Base-by-base conservation (phyloP, 2,888 invertebrate genomes). In the Bibio marci region DNA sequence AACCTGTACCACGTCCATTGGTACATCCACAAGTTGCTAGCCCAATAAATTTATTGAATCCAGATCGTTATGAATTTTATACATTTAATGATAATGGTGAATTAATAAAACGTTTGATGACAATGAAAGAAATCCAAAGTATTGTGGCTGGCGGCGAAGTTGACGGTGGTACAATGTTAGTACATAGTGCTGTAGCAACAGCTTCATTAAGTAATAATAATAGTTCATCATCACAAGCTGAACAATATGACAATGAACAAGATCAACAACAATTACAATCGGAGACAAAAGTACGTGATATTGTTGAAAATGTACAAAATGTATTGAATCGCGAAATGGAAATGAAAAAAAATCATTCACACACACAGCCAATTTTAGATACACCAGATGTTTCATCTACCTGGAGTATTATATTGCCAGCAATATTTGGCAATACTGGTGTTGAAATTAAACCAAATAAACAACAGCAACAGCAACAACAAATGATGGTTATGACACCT, bases 21-120 rank as follows among this genome's bases (percentile, higher is more conserved):
- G 59, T 59, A 33, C 73, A 71, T 32, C 64, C 73, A 6, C 70
- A 76, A 44, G 69, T 79, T 3, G 78, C 78, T n/a, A 85, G 83
- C 44, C 86, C 86, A 1, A 81, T 80, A 1, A 75, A 77, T 49
- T 65, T 87, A 1, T 61, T 86, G 6, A 78, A 79, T 46, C 87
- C 86, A 2, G 86, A 86, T 54, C 69, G 79, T 52, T 86, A 86
- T 56, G 85, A 86, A 54, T 87, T 86, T 57, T 86, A 83, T 55
- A 85, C 86, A 0, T 82, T 86, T 51, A 80, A 86, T 51, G 81
- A 83, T 51, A 75, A 76, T 40, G 86, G 86, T 12, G 81, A 86
- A 51, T 66, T 86, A 17, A 76, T 86, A 1, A 83, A 82, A 52
- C 69, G 80, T 43, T 66, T 85, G 26, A 87, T 87, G 86, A 83